A percentile compares a stretch with the other conserved stretches of the same genome.
Conservation (phyloP, 2,113 vertebrate species). For the Synodontis membranacea region DNA sequence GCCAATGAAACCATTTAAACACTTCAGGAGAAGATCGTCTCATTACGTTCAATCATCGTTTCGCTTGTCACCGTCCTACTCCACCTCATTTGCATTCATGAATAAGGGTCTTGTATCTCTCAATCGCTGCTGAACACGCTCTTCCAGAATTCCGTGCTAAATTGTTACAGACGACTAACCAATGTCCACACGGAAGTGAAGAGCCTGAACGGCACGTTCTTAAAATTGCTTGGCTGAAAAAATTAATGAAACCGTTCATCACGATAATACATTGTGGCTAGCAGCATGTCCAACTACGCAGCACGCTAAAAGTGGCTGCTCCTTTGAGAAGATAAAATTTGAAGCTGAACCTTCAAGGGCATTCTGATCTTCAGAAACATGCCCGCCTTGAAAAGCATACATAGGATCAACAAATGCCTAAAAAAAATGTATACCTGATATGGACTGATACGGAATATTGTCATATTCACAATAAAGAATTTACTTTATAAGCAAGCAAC, state of each 20-base stretch:
- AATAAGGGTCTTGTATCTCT: neutral
- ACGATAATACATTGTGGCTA: neutral
- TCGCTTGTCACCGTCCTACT: neutral
- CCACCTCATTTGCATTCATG: slow-evolving; percentile 8
- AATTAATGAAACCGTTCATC: neutral
- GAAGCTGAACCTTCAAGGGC: neutral
- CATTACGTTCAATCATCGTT: slow-evolving; percentile 31
- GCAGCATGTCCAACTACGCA: neutral
- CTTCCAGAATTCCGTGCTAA: neutral
- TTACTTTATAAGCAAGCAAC: neutral
- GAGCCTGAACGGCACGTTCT: neutral
- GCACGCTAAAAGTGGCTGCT: neutral
- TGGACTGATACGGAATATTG: neutral
- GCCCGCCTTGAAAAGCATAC: neutral
- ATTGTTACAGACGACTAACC: neutral
- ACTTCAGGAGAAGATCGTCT: slow-evolving; percentile 2
- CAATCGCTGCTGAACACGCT: neutral
- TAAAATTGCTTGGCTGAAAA: neutral
- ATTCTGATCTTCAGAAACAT: neutral
- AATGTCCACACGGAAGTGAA: neutral
- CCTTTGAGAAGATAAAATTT: neutral
- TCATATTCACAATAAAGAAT: neutral
- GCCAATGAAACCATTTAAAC: slow-evolving; percentile 16
- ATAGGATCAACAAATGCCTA: neutral
- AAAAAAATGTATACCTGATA: too few species aligned